A percentile compares a stretch with the other conserved stretches of the same genome.
phyloP scores from a whole-genome alignment of 2,797 vertebrate genomes.

The Myiotriccus ornatus region DNA sequence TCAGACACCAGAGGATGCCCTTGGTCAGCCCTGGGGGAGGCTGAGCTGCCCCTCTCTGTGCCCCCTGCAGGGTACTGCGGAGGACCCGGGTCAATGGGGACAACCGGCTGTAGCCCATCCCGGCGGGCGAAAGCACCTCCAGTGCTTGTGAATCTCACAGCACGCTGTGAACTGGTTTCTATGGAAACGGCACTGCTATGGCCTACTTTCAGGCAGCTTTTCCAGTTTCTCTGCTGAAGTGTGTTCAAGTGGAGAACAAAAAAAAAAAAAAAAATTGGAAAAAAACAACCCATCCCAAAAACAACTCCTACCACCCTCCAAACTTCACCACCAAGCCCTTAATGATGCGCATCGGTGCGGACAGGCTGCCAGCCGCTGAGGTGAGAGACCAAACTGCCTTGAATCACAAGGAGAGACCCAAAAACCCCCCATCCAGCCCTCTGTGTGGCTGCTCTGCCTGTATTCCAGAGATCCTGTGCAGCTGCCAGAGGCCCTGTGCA shows the following conservation, averaged over 20 bases:
- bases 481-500: neutral
- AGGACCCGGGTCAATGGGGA: conserved; percentile 92
- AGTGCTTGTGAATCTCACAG: conserved; percentile 87
- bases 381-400: conserved; percentile 30
- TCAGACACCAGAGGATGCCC: rapidly evolving
- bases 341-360: neutral
- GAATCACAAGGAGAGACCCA: neutral
- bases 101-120: conserved; percentile 86
- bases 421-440: neutral
- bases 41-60: neutral
- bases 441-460: neutral
- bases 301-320: neutral
- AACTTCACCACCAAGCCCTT: conserved; percentile 57
- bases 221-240: conserved; percentile 74
- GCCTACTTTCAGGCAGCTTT: conserved; percentile 92
- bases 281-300: neutral
- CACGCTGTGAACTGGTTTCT: conserved; percentile 90
- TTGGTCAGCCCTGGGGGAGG: rapidly evolving
- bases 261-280: neutral
- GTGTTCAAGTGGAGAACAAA: conserved; percentile 67
- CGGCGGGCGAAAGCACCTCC: conserved; percentile 69
- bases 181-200: conserved; percentile 88
- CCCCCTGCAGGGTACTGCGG: conserved; percentile 81
- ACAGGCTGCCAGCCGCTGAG: conserved; percentile 1
- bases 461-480: neutral